Conservation (phyloP, 2,797 vertebrate genomes). For the Artibeus lituratus region DNA sequence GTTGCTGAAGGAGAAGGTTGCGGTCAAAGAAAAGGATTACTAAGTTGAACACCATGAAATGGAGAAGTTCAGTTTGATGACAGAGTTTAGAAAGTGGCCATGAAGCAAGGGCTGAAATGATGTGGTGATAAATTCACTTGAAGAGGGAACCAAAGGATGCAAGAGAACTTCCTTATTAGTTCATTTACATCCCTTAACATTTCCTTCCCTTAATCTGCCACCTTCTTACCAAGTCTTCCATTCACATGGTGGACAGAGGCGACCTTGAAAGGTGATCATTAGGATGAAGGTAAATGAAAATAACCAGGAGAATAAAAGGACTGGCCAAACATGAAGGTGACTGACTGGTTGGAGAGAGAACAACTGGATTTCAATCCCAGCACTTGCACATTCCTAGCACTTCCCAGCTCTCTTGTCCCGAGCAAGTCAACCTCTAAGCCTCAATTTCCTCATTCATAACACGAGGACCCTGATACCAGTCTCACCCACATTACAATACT, state of each 20-base stretch:
- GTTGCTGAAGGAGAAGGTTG: neutral
- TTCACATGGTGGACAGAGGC: too few species aligned
- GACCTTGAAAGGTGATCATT: neutral
- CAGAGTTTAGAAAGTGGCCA: neutral
- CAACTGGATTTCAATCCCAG: neutral
- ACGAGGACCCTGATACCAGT: too few species aligned
- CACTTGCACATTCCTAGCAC: neutral
- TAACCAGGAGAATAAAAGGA: neutral
- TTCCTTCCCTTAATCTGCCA: neutral
- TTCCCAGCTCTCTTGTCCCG: neutral
- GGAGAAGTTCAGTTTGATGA: constrained; percentile 35
- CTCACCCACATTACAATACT: neutral
- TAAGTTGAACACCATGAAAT: neutral
- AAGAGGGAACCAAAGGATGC: neutral
- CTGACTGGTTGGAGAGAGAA: neutral
- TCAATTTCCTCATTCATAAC: neutral
- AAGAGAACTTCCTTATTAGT: neutral
- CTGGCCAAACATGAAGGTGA: neutral
- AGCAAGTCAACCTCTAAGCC: neutral
- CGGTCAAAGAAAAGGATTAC: neutral
- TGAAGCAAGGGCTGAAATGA: neutral
- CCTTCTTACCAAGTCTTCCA: neutral
- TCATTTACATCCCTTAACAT: neutral
- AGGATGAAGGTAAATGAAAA: neutral
- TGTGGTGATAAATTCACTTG: neutral